Conservation (phyloP, 2,113 vertebrate genomes). For the Laterallus jamaicensis region DNA sequence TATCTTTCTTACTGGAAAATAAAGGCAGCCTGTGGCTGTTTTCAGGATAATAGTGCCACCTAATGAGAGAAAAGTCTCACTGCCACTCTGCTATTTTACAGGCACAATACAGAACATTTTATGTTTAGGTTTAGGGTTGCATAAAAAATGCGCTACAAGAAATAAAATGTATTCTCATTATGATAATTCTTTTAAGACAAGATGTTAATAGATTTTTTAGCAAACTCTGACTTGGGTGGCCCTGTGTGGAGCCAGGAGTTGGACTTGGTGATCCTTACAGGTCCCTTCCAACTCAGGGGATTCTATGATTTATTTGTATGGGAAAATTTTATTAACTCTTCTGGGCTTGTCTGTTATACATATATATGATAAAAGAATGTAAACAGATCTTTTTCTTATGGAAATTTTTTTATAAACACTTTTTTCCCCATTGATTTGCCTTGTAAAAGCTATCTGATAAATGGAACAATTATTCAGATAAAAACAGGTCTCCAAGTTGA, state of each 20-base stretch:
- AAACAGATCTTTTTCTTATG: neutral
- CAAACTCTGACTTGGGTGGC: neutral
- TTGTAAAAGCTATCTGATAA: neutral
- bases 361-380: neutral
- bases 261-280: no score
- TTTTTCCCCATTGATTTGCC: neutral
- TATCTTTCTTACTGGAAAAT: neutral
- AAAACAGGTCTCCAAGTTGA: neutral
- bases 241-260: no score
- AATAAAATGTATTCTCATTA: neutral
- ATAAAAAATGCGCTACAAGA: neutral
- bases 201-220: neutral
- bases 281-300: no score
- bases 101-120: neutral
- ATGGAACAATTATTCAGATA: neutral
- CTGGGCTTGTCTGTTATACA: neutral
- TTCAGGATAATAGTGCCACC: neutral
- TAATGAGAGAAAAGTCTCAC: neutral
- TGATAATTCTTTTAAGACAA: neutral
- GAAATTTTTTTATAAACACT: neutral
- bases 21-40: neutral
- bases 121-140: neutral
- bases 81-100: neutral
- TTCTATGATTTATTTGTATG: neutral
- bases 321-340: neutral